Conservation (phyloP, 1,140 invertebrate species). For the Muscidifurax raptorellus region DNA sequence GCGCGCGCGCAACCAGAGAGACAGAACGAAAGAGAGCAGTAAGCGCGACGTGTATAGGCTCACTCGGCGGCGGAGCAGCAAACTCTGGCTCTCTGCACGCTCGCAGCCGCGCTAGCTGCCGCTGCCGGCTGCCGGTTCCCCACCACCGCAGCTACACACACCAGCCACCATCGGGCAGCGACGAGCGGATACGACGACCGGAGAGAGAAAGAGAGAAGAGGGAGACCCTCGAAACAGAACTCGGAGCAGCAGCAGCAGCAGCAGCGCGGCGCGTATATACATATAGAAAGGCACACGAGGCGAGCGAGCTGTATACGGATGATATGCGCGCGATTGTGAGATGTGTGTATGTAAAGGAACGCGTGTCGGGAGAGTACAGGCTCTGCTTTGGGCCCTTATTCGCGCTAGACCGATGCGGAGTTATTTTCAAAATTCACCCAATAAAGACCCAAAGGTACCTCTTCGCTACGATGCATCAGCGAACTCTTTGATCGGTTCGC, state of each 20-base stretch:
- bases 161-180: background rate
- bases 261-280: background rate
- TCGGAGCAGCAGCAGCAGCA: background rate
- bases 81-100: slow-evolving; percentile 30
- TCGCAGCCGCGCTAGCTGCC: slow-evolving; percentile 2
- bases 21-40: slow-evolving; percentile 6
- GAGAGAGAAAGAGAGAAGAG: background rate
- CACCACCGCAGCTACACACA: background rate
- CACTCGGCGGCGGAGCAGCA: slow-evolving; percentile 37
- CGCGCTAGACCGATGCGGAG: too few relatives aligned
- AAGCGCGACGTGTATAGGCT: slow-evolving; percentile 15
- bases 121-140: slow-evolving; percentile 40
- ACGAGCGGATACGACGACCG: background rate
- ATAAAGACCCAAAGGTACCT: too few relatives aligned
- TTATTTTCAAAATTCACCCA: too few relatives aligned
- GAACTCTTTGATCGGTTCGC: background rate
- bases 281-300: background rate
- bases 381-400: background rate
- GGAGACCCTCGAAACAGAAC: slow-evolving; percentile 15
- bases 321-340: background rate
- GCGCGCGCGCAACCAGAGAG: background rate
- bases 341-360: background rate
- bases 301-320: background rate
- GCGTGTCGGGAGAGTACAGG: background rate
- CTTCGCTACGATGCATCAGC: too few relatives aligned